Base-by-base conservation (phyloP, 2,113 vertebrate species). In the Sylvia atricapilla region DNA sequence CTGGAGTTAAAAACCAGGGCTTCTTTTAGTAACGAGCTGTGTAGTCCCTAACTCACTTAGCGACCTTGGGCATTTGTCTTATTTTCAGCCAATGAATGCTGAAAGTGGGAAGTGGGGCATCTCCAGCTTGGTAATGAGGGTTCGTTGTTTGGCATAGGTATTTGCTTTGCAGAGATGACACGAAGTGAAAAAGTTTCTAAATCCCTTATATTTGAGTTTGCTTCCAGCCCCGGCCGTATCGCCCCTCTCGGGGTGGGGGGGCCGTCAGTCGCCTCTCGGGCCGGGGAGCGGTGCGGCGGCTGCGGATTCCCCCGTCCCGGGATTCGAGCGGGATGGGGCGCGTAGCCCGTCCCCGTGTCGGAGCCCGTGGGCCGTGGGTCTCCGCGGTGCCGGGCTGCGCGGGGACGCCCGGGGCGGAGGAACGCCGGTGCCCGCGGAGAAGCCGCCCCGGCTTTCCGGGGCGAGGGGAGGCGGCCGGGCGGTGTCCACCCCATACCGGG, bases 281-380 rank as follows among this genome's bases (percentile, higher is more conserved):
- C 24, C 17, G 8, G 39, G 28, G 18, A 31, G 41, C 28, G 56
- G 46, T 6, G 21, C 21, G 49, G 44, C 10, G 30, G 14, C 46
- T 9, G 52, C 10, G 16, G 37, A 5, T 49, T 16, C 5, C 30
- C n/a, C 18, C 11, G 3, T n/a, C 20, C 46, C 8, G 17, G n/a
- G 27, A 7, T 43, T 21, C 9, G 3, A 5, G 63, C 23, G 31
- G 44, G 10, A 3, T 49, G 79, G 50, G 55, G 31, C 8, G 10
- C 25, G 19, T 3, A 20, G 44, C 43, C 30, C 13, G 5, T 7
- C 3, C 13, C 11, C 9, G 6, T 2, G 13, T 10, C 6, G 43
- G 47, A 60, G 53, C 53, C 59, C 66, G 0, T 2, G 53, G 22
- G 63, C 11, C 35, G 24, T 24, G 52, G 8, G 7, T 30, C 30